Conservation (phyloP, 37 sponge, comb jelly and placozoan genomes). For the Halichondria panicea region DNA sequence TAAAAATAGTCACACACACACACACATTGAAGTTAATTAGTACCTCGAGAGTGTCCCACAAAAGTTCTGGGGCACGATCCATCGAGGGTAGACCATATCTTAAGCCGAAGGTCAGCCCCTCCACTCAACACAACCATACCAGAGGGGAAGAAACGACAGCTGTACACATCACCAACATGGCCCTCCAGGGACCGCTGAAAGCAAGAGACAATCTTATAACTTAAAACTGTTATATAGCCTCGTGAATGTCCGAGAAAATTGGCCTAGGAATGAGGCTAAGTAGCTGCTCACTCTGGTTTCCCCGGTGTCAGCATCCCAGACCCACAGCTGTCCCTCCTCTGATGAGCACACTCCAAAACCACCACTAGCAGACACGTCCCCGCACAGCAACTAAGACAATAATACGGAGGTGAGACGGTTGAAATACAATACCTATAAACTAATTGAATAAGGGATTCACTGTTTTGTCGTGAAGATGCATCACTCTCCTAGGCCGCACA, state of each 20-base stretch:
- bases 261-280: background rate
- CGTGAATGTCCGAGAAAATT: background rate
- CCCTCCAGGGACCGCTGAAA: constrained; percentile 71
- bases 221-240: too few relatives aligned
- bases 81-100: constrained; percentile 90
- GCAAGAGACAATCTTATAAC: background rate
- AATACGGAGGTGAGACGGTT: background rate
- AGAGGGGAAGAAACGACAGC: constrained; percentile 90
- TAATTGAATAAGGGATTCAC: too few relatives aligned
- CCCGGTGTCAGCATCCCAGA: constrained; percentile 82
- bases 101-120: constrained; percentile 80
- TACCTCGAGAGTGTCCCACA: constrained; percentile 79
- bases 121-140: constrained; percentile 88
- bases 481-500: constrained; percentile 16
- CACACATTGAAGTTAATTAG: background rate
- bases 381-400: constrained; percentile 31
- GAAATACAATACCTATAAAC: too few relatives aligned
- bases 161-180: constrained; percentile 81
- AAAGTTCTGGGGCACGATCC: constrained; percentile 87
- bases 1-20: background rate
- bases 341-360: constrained; percentile 72
- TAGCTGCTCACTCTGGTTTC: constrained; percentile 47
- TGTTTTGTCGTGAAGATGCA: constrained; percentile 24
- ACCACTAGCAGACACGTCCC: constrained; percentile 77
- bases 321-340: constrained; percentile 67